Evolutionary conservation across 2,113 vertebrate genomes (phyloP).

Genomic region (Notiomystis cincta): DNA sequence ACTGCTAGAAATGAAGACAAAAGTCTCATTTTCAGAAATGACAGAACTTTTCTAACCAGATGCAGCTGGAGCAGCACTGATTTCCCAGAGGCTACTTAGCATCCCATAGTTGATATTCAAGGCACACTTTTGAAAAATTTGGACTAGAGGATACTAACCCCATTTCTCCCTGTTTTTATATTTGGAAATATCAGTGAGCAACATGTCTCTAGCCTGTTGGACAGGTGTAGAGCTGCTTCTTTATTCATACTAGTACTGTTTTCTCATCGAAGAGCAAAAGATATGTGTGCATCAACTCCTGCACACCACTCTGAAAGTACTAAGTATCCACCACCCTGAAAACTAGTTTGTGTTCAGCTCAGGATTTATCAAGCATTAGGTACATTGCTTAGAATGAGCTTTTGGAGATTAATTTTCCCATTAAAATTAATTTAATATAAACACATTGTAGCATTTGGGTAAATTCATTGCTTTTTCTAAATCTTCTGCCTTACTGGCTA

Average conservation of each 20-base stretch:
- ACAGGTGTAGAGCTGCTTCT: neutral
- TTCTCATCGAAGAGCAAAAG: neutral
- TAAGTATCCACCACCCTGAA: neutral
- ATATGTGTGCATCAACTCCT: neutral
- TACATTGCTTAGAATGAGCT: neutral
- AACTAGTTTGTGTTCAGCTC: neutral
- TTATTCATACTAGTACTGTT: neutral
- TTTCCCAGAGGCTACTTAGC: neutral
- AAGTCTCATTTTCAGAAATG: neutral
- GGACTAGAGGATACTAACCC: neutral
- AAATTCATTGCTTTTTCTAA: neutral
- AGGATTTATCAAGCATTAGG: neutral
- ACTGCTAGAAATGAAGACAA: neutral
- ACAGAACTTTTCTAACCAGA: neutral
- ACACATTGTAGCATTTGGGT: neutral
- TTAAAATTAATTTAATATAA: conserved; percentile 6
- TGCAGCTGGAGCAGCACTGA: neutral
- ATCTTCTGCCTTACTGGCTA: neutral
- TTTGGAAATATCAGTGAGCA: neutral
- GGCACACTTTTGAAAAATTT: neutral
- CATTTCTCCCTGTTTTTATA: neutral
- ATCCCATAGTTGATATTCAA: neutral
- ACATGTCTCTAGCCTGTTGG: neutral
- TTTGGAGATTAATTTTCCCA: conserved; percentile 4
- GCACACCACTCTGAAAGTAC: neutral